phyloP scores from a whole-genome alignment of 2,113 vertebrate species.

The Equus przewalskii region DNA sequence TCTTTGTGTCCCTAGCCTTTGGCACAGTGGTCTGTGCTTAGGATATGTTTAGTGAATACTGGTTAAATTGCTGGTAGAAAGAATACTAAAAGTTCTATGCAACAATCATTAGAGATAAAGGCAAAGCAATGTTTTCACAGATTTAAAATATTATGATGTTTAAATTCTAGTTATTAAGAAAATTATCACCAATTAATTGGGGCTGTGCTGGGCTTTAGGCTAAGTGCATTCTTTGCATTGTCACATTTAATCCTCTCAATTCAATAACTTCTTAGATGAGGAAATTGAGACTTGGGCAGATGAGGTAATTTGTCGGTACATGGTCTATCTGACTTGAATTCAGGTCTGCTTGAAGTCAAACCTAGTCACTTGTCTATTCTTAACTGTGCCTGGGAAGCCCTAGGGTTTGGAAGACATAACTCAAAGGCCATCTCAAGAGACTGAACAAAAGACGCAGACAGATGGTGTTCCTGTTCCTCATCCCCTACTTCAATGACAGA shows the following conservation, averaged over 20 bases:
- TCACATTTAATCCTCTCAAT: neutral
- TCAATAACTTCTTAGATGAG: neutral
- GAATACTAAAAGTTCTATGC: neutral
- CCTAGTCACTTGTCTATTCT: neutral
- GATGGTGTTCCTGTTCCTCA: neutral
- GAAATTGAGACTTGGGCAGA: neutral
- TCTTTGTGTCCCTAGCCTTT: neutral
- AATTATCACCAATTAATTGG: neutral
- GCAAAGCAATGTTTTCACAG: neutral
- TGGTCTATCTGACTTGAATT: neutral
- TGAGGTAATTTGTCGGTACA: neutral
- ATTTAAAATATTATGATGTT: neutral
- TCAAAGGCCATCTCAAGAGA: neutral
- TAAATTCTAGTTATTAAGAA: slow-evolving; percentile 9
- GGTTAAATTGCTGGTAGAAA: neutral
- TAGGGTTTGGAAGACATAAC: neutral
- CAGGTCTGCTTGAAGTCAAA: neutral
- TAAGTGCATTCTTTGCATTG: neutral
- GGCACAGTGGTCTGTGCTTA: neutral
- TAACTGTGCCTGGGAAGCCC: neutral
- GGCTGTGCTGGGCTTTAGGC: neutral
- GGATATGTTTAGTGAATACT: neutral
- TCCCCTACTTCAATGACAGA: neutral
- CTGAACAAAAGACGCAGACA: neutral
- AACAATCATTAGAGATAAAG: neutral